Percentiles rank a stretch among this genome's conserved stretches.
phyloP scores from a whole-genome alignment of 2,888 invertebrate genomes.

The Apocheima hispidaria region DNA sequence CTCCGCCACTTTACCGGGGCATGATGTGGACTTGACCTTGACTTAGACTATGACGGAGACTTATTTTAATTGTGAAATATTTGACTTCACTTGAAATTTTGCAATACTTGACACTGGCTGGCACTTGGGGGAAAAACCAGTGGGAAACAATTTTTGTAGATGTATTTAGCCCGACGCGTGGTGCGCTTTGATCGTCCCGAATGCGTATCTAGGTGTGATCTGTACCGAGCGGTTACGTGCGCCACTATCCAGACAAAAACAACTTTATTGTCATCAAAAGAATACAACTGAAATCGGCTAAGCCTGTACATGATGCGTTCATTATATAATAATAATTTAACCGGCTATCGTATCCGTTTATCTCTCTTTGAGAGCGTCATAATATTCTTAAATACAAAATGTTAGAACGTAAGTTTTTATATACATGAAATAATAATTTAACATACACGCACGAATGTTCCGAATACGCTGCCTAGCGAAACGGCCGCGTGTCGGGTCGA shows the following conservation, averaged over 20 bases:
- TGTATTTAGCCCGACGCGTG: too few relatives aligned
- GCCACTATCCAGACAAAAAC: slow-evolving; percentile 45
- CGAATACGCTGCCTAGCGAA: slow-evolving; percentile 38
- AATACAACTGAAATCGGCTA: slow-evolving; percentile 57
- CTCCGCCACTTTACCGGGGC: too few relatives aligned
- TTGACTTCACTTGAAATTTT: too few relatives aligned
- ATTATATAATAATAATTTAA: slow-evolving; percentile 53
- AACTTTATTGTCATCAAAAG: slow-evolving; percentile 53
- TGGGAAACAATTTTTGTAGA: too few relatives aligned
- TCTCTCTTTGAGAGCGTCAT: slow-evolving; percentile 70
- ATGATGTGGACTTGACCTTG: too few relatives aligned
- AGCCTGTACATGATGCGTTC: slow-evolving; percentile 65
- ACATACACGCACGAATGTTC: slow-evolving; percentile 59
- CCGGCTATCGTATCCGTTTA: slow-evolving; percentile 53
- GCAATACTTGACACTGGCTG: too few relatives aligned
- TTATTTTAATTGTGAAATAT: too few relatives aligned
- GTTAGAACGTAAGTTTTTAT: slow-evolving; percentile 72
- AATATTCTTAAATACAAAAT: slow-evolving; percentile 79
- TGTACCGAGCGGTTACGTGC: slow-evolving; percentile 39
- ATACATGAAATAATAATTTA: slow-evolving; percentile 82
- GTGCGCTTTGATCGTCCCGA: too few relatives aligned
- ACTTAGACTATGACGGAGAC: too few relatives aligned
- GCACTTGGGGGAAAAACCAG: too few relatives aligned
- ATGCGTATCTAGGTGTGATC: too few relatives aligned
- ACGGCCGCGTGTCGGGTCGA: slow-evolving; percentile 1